Base-by-base conservation (phyloP, 2,888 invertebrate genomes). In the Pemphredon lugubris region DNA sequence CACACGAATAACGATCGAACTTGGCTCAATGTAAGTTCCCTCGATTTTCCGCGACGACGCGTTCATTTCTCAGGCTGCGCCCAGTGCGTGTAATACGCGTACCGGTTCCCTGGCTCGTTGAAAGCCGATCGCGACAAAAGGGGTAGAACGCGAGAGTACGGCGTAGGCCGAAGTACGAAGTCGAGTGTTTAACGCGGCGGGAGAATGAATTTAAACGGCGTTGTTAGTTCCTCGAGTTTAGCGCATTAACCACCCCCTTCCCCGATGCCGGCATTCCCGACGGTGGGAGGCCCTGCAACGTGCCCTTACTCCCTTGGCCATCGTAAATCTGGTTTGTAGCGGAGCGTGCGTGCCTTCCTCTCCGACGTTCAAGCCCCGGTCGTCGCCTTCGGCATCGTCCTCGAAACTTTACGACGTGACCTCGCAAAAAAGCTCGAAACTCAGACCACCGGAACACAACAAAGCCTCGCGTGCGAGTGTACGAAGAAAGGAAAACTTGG, bases 151-250 rank as follows among this genome's bases (percentile, higher is more conserved):
- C 9, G 37, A n/a, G 5, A 37, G 11, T 13, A 4, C n/a, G 9
- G 47, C 21, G 42, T 42, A 60, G 45, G 21, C 13, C 37, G 20
- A 51, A 44, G 45, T 51, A 61, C 11, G 4, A 37, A 13, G 2
- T 20, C 14, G 37, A 50, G 26, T 47, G 14, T 48, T 67, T 55
- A 67, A 61, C 42, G 37, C 37, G 11, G 37, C n/a, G n/a, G 37
- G 4, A 37, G 63, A 81, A 81, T 70, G 71, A 81, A 81, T 81
- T 79, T 73, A 77, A 77, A 73, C 71, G 66, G 48, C 66, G 59
- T 75, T 80, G 76, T 73, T 81, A 73, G 72, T 75, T 79, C 63
- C 69, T 40, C 60, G 55, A 61, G 66, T n/a, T 65, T 70, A 53
- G 11, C 47, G 67, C 65, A 65, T 72, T 72, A 66, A 77, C 61